Base-by-base conservation (phyloP, 2,113 vertebrate species). In the Petrocephalus microphthalmus region DNA sequence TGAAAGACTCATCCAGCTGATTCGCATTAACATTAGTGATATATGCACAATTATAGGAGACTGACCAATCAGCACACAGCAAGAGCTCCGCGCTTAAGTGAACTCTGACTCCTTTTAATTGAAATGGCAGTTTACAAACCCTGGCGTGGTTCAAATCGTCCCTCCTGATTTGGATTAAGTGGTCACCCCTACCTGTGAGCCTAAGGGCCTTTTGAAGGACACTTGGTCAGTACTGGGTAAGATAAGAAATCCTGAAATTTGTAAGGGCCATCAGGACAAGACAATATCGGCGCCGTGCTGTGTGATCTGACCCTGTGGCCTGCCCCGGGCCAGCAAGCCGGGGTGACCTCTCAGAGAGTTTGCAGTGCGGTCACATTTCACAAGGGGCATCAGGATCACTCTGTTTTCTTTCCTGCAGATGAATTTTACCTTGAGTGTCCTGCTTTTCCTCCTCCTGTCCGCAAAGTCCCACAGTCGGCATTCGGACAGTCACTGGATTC, bases 371-470 rank as follows among this genome's bases (percentile, higher is more conserved):
- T 49, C 81, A 47, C 47, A 8, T 37, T 22, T 33, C 13, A 25
- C 49, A 19, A 8, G 54, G 11, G n/a, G 11, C 11, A 3, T 29
- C 13, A 49, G 6, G 8, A 29, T 53, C 83, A 84, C 45, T 56
- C 5, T 57, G 29, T 20, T 60, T 56, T 49, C n/a, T 78, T 78
- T 89, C 52, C 53, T 87, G 45, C 89, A 96, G 95, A 96, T 95
- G 94, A 57, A 42, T 4, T 0, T 45, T 3, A 71, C 93, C 8
- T 6, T 93, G 7, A 0, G 92, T 37, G 11, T 90, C 52, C 88
- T 95, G 64, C 91, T 29, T 86, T 88, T 89, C 15, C 47, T 56
- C 0, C 56, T 93, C 7, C 83, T 88, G 87, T 89, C 71, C 45
- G 15, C 1, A 57, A 82, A 89, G 37, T 56, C 87, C 42, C 51